Conservation (phyloP, 2,797 vertebrate genomes). For the Eospalax fontanierii region DNA sequence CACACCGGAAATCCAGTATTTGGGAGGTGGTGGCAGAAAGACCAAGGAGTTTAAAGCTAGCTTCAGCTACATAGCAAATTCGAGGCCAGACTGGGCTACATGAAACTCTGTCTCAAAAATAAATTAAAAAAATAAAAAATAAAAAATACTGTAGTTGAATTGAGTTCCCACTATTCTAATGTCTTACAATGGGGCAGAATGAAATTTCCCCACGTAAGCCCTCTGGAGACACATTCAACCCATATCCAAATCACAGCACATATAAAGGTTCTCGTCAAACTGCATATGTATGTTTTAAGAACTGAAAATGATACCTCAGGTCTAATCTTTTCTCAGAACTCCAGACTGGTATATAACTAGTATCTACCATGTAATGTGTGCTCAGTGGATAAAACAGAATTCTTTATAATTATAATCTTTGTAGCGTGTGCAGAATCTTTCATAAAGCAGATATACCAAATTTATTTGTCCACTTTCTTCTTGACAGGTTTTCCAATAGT, state of each 20-base stretch:
- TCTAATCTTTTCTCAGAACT: neutral
- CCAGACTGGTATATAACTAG: neutral
- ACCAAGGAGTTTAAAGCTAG: neutral
- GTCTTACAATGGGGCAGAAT: no score
- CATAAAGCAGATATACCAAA: neutral
- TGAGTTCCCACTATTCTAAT: neutral
- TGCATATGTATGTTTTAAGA: constrained; percentile 1
- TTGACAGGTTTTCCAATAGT: constrained; percentile 37
- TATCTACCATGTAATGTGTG: neutral
- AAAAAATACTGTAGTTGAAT: neutral
- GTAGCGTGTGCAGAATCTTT: constrained; percentile 8
- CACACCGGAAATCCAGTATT: neutral
- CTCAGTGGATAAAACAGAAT: neutral
- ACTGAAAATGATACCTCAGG: neutral
- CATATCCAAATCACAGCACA: no score
- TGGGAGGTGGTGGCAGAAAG: neutral
- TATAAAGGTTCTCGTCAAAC: neutral
- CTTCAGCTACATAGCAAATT: neutral
- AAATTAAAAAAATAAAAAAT: neutral
- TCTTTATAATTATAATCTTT: constrained; percentile 32
- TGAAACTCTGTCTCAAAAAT: no score
- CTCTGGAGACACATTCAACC: no score
- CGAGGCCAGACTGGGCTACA: no score
- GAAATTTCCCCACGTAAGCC: no score
- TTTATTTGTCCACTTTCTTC: constrained; percentile 35